Evolutionary conservation across 2,797 vertebrate species (phyloP).

Genomic region (Ceyx erithaca): DNA sequence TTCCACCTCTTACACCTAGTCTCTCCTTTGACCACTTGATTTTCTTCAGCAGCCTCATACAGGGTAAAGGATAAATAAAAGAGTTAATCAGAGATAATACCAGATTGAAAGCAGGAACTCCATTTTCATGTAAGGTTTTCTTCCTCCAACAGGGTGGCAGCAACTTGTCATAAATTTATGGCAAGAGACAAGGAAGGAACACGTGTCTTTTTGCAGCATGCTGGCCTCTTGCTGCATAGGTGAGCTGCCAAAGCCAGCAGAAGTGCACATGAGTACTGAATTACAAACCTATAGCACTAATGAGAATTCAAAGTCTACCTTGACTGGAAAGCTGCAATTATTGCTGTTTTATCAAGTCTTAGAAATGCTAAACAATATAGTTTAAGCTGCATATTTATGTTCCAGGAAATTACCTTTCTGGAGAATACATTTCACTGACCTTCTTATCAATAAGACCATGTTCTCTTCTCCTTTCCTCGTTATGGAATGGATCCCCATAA

Average conservation of each 20-base stretch:
- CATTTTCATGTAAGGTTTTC: neutral
- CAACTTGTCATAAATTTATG: neutral
- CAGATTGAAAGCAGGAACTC: neutral
- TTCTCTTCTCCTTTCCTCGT: neutral
- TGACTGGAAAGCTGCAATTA: neutral
- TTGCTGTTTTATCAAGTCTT: conserved; percentile 17
- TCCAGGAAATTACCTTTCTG: conserved; percentile 13
- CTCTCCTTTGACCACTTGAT: neutral
- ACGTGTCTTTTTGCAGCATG: neutral
- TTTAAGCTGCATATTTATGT: conserved; percentile 42
- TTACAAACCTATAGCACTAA: conserved; percentile 17
- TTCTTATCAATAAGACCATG: neutral
- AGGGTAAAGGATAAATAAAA: neutral
- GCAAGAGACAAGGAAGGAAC: neutral
- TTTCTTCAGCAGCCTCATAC: neutral
- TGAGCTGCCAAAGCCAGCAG: neutral
- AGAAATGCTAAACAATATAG: neutral
- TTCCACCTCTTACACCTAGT: neutral
- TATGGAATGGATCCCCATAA: neutral
- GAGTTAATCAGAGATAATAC: neutral
- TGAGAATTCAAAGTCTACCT: conserved; percentile 20
- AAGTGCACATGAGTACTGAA: neutral
- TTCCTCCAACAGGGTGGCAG: neutral
- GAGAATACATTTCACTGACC: conserved; percentile 1
- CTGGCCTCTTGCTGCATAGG: neutral